phyloP scores from a whole-genome alignment of 2,888 invertebrate genomes.

The Meta bourneti region DNA sequence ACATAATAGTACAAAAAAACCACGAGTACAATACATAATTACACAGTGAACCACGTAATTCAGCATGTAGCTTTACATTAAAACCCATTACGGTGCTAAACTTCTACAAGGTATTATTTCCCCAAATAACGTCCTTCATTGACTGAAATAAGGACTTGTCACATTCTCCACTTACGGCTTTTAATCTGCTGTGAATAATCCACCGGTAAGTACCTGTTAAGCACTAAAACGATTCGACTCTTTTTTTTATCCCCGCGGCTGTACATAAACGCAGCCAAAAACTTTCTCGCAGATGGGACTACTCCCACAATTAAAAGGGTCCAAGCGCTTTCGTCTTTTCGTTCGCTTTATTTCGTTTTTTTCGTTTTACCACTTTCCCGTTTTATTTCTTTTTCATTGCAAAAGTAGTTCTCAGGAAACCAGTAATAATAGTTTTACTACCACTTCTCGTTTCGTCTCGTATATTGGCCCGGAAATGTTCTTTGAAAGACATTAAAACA shows the following conservation, averaged over 20 bases:
- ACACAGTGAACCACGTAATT: background rate
- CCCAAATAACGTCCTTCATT: background rate
- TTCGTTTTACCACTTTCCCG: background rate
- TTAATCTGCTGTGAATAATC: constrained; percentile 58
- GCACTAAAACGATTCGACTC: background rate
- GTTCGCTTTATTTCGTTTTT: background rate
- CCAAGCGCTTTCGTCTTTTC: constrained; percentile 13
- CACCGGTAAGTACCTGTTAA: constrained; percentile 52
- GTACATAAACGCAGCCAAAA: background rate
- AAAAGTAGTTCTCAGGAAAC: constrained; percentile 53
- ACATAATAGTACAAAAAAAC: background rate
- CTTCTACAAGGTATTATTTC: background rate
- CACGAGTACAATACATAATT: background rate
- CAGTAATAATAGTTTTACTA: constrained; percentile 65
- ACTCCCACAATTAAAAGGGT: constrained; percentile 59
- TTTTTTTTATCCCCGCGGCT: background rate
- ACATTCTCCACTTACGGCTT: constrained; percentile 6
- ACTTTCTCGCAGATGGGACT: constrained; percentile 24
- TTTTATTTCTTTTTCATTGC: constrained; percentile 46
- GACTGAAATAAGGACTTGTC: constrained; percentile 24
- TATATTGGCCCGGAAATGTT: constrained; percentile 58
- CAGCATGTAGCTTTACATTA: background rate
- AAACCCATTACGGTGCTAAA: background rate
- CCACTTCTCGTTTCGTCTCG: constrained; percentile 44
- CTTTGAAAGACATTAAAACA: constrained; percentile 64